phyloP scores from a whole-genome alignment of 2,888 invertebrate species.

The Eremobia ochroleuca region DNA sequence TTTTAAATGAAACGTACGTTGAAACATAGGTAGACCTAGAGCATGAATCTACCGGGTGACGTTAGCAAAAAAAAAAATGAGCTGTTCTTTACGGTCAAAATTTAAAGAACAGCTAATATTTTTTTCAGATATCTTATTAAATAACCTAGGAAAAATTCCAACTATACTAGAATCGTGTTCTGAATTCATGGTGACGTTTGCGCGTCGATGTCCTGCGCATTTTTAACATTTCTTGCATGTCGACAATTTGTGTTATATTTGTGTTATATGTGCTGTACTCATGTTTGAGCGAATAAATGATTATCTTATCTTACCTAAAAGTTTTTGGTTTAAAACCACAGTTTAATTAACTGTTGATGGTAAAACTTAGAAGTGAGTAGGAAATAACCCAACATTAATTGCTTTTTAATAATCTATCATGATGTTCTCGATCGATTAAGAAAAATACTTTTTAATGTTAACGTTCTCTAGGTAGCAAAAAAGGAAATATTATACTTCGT shows the following conservation, averaged over 20 bases:
- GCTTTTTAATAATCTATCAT: constrained; percentile 26
- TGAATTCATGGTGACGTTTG: too few species aligned
- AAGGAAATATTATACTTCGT: not conserved
- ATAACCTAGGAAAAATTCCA: not conserved
- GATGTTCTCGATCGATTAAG: constrained; percentile 1
- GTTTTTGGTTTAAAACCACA: too few species aligned
- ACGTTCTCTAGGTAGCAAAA: not conserved
- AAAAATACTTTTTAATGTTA: not conserved
- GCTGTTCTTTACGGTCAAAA: too few species aligned
- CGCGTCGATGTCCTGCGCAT: too few species aligned
- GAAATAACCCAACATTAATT: constrained; percentile 28
- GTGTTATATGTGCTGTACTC: too few species aligned
- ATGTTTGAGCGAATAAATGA: too few species aligned
- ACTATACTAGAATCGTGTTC: not conserved
- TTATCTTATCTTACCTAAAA: too few species aligned
- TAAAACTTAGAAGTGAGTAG: not conserved
- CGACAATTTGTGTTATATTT: too few species aligned
- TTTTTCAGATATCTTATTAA: not conserved
- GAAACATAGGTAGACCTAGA: not conserved
- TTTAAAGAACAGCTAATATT: too few species aligned
- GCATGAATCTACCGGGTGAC: not conserved
- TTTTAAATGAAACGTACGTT: constrained; percentile 3
- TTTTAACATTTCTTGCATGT: too few species aligned
- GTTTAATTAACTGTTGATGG: not conserved
- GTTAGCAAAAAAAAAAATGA: not conserved